A percentile compares a stretch with the other conserved stretches of the same genome.
Conservation (phyloP, 2,113 vertebrate species). For the Alces alces region DNA sequence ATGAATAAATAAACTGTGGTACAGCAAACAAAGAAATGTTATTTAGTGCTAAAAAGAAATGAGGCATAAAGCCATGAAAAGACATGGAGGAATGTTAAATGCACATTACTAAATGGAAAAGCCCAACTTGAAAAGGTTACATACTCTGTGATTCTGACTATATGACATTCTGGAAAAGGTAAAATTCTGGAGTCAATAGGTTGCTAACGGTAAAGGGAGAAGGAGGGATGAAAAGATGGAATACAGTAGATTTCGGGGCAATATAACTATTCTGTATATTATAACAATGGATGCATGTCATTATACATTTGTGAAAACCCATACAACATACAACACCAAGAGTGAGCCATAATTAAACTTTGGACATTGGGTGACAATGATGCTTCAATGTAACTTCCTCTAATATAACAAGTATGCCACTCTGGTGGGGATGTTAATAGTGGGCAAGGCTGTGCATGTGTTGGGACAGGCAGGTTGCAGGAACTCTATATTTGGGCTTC, state of each 20-base stretch:
- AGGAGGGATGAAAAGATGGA: not conserved
- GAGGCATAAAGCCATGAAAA: not conserved
- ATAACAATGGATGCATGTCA: not conserved
- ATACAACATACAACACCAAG: not conserved
- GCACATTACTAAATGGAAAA: not conserved
- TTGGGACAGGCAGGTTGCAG: rapidly evolving
- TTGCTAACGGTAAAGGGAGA: not conserved
- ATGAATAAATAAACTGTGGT: not conserved
- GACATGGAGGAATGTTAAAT: not conserved
- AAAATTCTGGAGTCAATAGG: not conserved
- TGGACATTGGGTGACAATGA: not conserved
- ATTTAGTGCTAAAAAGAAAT: not conserved
- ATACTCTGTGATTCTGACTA: not conserved
- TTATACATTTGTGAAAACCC: not conserved
- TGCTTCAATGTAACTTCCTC: not conserved
- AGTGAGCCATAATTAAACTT: not conserved
- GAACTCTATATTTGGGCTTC: not conserved
- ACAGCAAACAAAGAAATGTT: not conserved
- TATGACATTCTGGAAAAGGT: not conserved
- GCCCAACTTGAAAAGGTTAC: not conserved
- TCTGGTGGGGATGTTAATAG: not conserved
- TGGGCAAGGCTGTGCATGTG: too few relatives aligned
- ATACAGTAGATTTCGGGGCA: not conserved
- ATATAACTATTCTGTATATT: not conserved
- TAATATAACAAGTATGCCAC: too few relatives aligned